Conservation (phyloP, 2,888 invertebrate genomes). For the Torymus auratus region DNA sequence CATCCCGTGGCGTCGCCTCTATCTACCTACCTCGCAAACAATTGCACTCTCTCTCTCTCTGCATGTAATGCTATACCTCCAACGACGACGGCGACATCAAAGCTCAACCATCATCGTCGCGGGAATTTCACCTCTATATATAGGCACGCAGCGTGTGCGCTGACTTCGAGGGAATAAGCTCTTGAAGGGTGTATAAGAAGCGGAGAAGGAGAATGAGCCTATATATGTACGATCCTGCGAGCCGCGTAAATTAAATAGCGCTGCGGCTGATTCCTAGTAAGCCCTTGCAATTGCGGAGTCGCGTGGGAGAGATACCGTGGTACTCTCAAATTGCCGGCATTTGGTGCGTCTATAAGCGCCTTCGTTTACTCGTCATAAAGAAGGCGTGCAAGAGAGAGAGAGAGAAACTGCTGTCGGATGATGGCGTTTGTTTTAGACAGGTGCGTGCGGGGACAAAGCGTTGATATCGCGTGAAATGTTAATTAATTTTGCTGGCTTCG, state of each 20-base stretch:
- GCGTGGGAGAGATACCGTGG: neutral
- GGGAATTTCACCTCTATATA: neutral
- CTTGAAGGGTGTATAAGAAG: neutral
- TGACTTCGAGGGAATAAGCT: neutral
- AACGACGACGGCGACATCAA: neutral
- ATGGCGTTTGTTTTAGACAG: too few relatives aligned
- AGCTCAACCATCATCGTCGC: neutral
- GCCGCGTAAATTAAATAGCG: slow-evolving; percentile 5
- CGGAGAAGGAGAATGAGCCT: neutral
- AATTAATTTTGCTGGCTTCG: too few relatives aligned
- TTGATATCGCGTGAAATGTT: too few relatives aligned
- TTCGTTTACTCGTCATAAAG: too few relatives aligned
- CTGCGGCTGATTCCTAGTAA: slow-evolving; percentile 13
- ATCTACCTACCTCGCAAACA: slow-evolving; percentile 13
- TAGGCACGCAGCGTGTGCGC: neutral
- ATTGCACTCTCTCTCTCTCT: slow-evolving; percentile 8
- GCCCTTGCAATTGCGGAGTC: neutral
- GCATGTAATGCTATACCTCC: too few relatives aligned
- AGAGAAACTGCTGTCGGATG: too few relatives aligned
- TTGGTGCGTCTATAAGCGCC: neutral
- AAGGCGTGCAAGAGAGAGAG: too few relatives aligned
- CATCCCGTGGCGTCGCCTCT: neutral
- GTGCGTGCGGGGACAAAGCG: too few relatives aligned
- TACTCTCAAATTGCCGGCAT: slow-evolving; percentile 2
- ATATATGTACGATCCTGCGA: neutral